Evolutionary conservation across 2,113 vertebrate species (phyloP).

Genomic region (Menidia beryllina): DNA sequence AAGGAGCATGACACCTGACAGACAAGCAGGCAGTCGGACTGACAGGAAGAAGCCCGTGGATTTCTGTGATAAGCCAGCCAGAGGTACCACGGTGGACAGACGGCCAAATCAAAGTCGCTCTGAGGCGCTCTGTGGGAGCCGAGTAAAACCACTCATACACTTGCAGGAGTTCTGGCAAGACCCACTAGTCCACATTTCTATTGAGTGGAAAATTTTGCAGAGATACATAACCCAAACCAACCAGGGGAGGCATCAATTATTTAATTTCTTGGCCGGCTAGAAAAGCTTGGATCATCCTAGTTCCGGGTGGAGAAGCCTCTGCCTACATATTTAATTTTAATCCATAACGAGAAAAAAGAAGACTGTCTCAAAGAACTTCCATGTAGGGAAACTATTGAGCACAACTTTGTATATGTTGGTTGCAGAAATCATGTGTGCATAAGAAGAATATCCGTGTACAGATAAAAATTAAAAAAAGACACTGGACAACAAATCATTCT

Average conservation of each 20-base stretch:
- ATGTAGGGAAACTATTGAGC: slow-evolving; percentile 25
- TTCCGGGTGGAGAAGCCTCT: slow-evolving; percentile 47
- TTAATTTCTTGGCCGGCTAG: slow-evolving; percentile 36
- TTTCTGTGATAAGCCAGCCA: slow-evolving; percentile 53
- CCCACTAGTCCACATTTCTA: neutral
- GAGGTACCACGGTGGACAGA: slow-evolving; percentile 6
- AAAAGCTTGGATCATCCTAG: slow-evolving; percentile 50
- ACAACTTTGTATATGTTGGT: slow-evolving; percentile 8
- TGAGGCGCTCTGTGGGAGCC: neutral
- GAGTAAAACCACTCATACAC: slow-evolving; percentile 21
- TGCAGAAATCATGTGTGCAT: slow-evolving; percentile 11
- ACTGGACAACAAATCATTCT: neutral
- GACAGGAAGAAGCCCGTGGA: slow-evolving; percentile 38
- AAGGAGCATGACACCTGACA: neutral
- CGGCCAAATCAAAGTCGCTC: slow-evolving; percentile 27
- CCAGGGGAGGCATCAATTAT: slow-evolving; percentile 59
- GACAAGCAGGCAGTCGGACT: slow-evolving; percentile 14
- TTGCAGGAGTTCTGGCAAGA: slow-evolving; percentile 32
- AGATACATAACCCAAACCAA: slow-evolving; percentile 17
- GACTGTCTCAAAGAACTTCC: slow-evolving; percentile 30
- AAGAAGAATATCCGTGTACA: neutral
- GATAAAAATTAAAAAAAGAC: neutral
- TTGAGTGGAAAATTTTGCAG: slow-evolving; percentile 31
- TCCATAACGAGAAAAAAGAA: slow-evolving; percentile 58
- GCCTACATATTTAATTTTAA: slow-evolving; percentile 68